Conservation (phyloP, 2,888 invertebrate species). For the Drosophila macrospina region DNA sequence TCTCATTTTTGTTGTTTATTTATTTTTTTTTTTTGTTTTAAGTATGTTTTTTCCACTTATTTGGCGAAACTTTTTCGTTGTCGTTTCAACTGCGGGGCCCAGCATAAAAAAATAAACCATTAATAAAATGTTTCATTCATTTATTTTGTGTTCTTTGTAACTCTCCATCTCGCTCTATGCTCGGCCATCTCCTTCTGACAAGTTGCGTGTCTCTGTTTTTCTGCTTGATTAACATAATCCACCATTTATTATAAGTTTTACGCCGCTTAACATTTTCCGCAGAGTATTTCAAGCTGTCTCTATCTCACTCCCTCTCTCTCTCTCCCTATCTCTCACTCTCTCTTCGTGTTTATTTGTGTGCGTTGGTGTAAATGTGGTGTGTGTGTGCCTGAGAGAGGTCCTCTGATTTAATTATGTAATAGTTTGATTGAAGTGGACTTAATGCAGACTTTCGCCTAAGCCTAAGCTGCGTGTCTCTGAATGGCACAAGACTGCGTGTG, state of each 20-base stretch:
- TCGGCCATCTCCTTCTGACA: slow-evolving; percentile 7
- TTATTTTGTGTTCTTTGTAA: slow-evolving; percentile 54
- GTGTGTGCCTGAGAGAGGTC: slow-evolving; percentile 32
- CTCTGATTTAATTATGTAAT: slow-evolving; percentile 80
- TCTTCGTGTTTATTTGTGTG: slow-evolving; percentile 7
- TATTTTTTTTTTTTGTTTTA: slow-evolving; percentile 50
- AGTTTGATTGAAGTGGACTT: slow-evolving; percentile 79
- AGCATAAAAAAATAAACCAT: slow-evolving; percentile 63
- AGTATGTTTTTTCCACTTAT: slow-evolving; percentile 46
- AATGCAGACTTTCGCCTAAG: slow-evolving; percentile 57
- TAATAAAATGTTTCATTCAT: slow-evolving; percentile 77
- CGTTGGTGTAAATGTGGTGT: neutral
- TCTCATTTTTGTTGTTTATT: neutral
- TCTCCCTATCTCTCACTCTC: too few species aligned
- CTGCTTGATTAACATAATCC: slow-evolving; percentile 81
- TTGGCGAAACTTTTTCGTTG: slow-evolving; percentile 49
- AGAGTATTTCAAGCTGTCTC: slow-evolving; percentile 20
- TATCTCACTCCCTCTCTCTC: neutral
- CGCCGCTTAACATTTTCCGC: slow-evolving; percentile 49
- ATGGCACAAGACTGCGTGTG: slow-evolving; percentile 3
- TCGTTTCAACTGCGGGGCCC: slow-evolving; percentile 28
- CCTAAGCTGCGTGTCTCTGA: slow-evolving; percentile 51
- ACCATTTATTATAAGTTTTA: slow-evolving; percentile 76
- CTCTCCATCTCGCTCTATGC: slow-evolving; percentile 12
- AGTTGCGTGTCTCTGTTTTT: slow-evolving; percentile 70